These are phyloP conservation scores for Tribolium freemani DNA, from an alignment of 2,888 invertebrate genomes.

Conservation along the genomic window DNA sequence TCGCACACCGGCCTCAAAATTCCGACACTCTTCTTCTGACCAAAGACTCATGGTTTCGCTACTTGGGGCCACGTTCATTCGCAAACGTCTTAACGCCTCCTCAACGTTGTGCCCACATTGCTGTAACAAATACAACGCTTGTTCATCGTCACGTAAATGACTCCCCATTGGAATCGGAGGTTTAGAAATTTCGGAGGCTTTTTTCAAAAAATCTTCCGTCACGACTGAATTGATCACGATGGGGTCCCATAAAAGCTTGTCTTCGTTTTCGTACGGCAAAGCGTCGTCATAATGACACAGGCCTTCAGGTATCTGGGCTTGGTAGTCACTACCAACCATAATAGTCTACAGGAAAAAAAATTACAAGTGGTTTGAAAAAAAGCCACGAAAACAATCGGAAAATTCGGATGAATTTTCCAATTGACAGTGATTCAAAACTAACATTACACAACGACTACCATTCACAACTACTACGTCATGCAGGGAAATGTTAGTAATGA, in stretches of 20 bases:
- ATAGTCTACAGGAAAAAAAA: conserved; percentile 75
- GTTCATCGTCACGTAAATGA: conserved; percentile 88
- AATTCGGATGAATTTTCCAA: background rate
- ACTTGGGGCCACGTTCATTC: conserved; percentile 68
- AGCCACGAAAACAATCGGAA: background rate
- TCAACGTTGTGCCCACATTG: conserved; percentile 97
- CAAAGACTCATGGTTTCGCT: conserved; percentile 87
- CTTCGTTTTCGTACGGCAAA: conserved; percentile 95
- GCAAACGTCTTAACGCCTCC: conserved; percentile 86
- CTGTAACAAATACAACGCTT: conserved; percentile 89
- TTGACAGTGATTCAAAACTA: conserved; percentile 36
- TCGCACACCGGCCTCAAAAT: conserved; percentile 96
- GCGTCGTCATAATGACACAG: conserved; percentile 93
- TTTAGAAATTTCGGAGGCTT: conserved; percentile 67
- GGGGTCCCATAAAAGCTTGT: conserved; percentile 95
- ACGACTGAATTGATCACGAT: conserved; percentile 78
- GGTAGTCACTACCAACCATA: conserved; percentile 95
- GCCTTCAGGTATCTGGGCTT: conserved; percentile 94
- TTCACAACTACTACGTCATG: conserved; percentile 9
- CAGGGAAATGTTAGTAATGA: conserved; percentile 43
- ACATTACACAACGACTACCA: conserved; percentile 22
- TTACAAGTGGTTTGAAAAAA: background rate
- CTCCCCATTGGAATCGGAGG: conserved; percentile 78
- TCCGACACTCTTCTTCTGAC: conserved; percentile 97
- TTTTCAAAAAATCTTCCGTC: conserved; percentile 86